Conservation (phyloP, 1,140 invertebrate species). For the Euwallacea fornicatus region DNA sequence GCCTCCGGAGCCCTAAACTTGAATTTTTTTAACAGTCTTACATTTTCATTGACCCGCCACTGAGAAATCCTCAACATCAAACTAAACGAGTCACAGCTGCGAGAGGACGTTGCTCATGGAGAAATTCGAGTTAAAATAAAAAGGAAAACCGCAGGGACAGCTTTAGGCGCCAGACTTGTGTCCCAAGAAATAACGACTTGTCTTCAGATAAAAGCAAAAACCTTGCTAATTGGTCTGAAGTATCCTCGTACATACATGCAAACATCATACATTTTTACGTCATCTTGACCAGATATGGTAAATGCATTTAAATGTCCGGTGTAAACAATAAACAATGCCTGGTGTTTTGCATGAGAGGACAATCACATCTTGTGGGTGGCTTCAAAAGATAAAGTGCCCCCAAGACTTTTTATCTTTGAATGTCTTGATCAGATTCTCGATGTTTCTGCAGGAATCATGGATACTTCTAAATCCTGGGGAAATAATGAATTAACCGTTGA, state of each 20-base stretch:
- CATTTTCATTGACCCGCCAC: background rate
- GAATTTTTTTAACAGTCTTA: too few relatives aligned
- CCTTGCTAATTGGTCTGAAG: constrained; percentile 3
- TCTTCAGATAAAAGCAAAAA: background rate
- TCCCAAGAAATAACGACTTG: background rate
- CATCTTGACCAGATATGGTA: background rate
- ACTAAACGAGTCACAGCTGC: background rate
- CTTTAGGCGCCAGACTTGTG: background rate
- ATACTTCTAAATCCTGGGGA: too few relatives aligned
- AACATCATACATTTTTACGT: background rate
- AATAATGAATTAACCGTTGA: too few relatives aligned
- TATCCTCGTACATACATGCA: background rate
- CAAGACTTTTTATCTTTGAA: too few relatives aligned
- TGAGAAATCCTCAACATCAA: background rate
- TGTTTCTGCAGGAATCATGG: too few relatives aligned
- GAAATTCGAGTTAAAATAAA: constrained; percentile 1
- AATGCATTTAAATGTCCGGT: background rate
- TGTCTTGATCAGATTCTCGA: too few relatives aligned
- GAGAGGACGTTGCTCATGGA: background rate
- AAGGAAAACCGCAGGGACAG: background rate
- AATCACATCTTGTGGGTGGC: background rate
- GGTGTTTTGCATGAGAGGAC: background rate
- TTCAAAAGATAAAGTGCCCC: background rate
- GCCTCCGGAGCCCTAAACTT: too few relatives aligned
- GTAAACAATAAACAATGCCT: constrained; percentile 1